A percentile compares a stretch with the other conserved stretches of the same genome.
Evolutionary conservation across 2,888 invertebrate species (phyloP).

Genomic region (Branchipolynoe longqiensis): DNA sequence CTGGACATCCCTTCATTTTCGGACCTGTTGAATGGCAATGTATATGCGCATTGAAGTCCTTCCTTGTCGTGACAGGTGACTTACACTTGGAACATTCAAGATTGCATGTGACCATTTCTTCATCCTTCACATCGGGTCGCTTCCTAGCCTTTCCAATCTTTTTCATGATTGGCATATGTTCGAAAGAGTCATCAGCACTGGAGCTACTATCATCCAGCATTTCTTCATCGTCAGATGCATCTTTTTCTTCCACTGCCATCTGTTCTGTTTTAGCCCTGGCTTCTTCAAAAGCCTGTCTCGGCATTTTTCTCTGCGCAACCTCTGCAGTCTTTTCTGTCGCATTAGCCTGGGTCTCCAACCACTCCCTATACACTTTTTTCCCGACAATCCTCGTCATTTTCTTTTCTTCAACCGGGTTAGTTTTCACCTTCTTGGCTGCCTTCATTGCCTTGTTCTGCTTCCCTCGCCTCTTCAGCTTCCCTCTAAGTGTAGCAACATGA

Average conservation of each 20-base stretch:
- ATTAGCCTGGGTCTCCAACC: slow-evolving; percentile 21
- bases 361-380: slow-evolving; percentile 19
- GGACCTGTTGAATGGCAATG: neutral
- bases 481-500: slow-evolving; percentile 18
- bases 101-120: neutral
- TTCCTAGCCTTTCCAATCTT: neutral
- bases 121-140: neutral
- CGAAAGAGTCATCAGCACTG: neutral
- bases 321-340: slow-evolving; percentile 33
- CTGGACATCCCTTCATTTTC: slow-evolving; percentile 9
- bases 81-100: slow-evolving; percentile 50
- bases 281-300: neutral
- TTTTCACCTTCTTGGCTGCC: neutral
- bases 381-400: slow-evolving; percentile 41
- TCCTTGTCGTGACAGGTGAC: neutral
- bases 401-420: neutral
- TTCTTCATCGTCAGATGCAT: slow-evolving; percentile 8
- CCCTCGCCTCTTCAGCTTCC: slow-evolving; percentile 14
- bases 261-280: neutral
- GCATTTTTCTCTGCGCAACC: neutral
- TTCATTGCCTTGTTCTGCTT: neutral
- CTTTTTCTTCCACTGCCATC: neutral
- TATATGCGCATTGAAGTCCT: slow-evolving; percentile 35
- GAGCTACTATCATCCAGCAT: neutral
- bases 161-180: no score